These are phyloP conservation scores for Brotula barbata DNA, from an alignment of 2,797 vertebrate species.

Conservation along the genomic window DNA sequence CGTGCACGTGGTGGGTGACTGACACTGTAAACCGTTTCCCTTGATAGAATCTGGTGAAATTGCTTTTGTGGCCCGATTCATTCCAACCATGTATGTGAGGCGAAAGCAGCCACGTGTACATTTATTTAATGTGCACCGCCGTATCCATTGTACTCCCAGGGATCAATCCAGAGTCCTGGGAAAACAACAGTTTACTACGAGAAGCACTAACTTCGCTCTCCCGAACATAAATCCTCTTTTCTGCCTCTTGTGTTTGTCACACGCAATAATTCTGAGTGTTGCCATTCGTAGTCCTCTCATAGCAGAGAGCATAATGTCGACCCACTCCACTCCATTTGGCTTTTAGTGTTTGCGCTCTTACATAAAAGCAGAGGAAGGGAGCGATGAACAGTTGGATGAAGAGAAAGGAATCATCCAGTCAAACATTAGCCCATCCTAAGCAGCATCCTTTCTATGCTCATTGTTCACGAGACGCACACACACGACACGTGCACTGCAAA, in stretches of 20 bases:
- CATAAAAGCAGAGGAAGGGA: conserved; percentile 50
- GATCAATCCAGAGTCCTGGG: not conserved
- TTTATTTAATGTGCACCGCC: no score
- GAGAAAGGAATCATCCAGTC: conserved; percentile 21
- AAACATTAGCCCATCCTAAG: conserved; percentile 36
- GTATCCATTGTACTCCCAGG: not conserved
- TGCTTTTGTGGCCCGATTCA: not conserved
- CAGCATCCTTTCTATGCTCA: not conserved
- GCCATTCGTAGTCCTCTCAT: conserved; percentile 48
- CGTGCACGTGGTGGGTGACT: not conserved
- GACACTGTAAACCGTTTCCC: not conserved
- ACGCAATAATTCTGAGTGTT: conserved; percentile 47
- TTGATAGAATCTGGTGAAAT: not conserved
- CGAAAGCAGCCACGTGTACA: no score
- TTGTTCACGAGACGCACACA: conserved; percentile 31
- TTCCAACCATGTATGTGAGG: no score
- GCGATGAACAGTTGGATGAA: conserved; percentile 21
- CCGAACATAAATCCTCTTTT: conserved; percentile 18
- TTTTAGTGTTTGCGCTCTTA: conserved; percentile 57
- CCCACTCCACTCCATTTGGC: conserved; percentile 59
- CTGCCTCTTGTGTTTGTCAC: conserved; percentile 24
- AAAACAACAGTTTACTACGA: not conserved
- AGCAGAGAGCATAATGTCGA: conserved; percentile 36
- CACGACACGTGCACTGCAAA: no score
- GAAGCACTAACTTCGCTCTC: not conserved